phyloP scores from a whole-genome alignment of 1,140 invertebrate species.

The Caenorhabditis briggsae region DNA sequence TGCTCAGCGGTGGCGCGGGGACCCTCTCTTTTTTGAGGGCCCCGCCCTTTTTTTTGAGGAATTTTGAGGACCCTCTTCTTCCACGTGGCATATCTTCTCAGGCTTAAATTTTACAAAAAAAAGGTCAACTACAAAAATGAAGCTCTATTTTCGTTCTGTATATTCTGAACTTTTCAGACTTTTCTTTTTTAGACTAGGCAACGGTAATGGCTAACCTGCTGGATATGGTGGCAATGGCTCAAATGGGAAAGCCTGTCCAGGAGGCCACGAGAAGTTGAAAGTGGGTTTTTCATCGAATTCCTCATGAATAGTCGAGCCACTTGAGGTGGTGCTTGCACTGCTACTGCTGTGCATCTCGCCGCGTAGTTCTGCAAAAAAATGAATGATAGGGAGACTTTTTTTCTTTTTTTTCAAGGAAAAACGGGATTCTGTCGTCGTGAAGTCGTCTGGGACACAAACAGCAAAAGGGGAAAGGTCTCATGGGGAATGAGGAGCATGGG shows the following conservation, averaged over 20 bases:
- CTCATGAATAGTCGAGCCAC: conserved; percentile 50
- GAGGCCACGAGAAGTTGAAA: conserved; percentile 54
- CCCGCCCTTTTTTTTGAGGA: too few relatives aligned
- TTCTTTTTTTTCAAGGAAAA: not conserved
- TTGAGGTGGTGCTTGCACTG: conserved; percentile 12
- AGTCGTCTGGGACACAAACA: not conserved
- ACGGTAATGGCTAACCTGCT: not conserved
- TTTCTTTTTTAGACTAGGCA: too few relatives aligned
- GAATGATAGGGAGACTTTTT: not conserved
- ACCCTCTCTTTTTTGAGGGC: too few relatives aligned
- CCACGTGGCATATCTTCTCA: too few relatives aligned
- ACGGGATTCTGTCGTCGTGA: too few relatives aligned
- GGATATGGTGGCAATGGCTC: conserved; percentile 54
- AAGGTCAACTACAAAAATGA: too few relatives aligned
- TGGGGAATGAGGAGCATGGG: not conserved
- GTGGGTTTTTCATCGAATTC: conserved; percentile 50
- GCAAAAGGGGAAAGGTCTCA: not conserved
- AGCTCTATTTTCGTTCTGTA: too few relatives aligned
- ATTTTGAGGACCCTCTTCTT: too few relatives aligned
- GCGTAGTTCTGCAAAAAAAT: conserved; percentile 31
- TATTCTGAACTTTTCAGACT: too few relatives aligned
- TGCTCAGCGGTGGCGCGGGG: too few relatives aligned
- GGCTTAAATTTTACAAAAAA: too few relatives aligned
- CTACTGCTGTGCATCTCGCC: conserved; percentile 45
- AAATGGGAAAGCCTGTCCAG: conserved; percentile 49